Evolutionary conservation across 2,888 invertebrate species (phyloP).

Genomic region (Resseliella maxima): DNA sequence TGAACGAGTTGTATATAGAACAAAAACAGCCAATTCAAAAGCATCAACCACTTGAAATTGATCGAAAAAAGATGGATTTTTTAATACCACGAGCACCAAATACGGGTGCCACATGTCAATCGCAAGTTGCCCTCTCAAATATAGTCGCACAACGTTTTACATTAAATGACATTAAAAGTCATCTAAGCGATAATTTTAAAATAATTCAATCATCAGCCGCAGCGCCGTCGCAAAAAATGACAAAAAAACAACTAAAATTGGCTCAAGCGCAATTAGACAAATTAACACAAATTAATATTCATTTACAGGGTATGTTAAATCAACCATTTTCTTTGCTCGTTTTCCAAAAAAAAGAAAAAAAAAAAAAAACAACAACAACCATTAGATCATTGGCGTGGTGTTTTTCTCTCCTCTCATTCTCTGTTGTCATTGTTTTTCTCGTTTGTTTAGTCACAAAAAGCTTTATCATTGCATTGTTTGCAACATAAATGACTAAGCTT

Average conservation of each 20-base stretch:
- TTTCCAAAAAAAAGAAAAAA: too few relatives aligned
- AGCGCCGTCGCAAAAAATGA: constrained; percentile 66
- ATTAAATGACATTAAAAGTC: constrained; percentile 41
- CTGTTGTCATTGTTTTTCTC: too few relatives aligned
- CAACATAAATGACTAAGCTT: not conserved
- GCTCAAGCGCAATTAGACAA: constrained; percentile 80
- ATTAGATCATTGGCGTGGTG: too few relatives aligned
- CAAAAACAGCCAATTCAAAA: constrained; percentile 57
- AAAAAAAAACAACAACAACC: too few relatives aligned
- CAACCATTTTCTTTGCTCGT: not conserved
- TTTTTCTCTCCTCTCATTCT: too few relatives aligned
- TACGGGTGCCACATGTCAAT: constrained; percentile 64
- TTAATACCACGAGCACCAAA: constrained; percentile 63
- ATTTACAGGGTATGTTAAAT: constrained; percentile 79
- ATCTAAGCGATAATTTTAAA: constrained; percentile 34
- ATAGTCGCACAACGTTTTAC: not conserved
- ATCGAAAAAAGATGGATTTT: constrained; percentile 65
- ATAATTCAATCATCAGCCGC: not conserved
- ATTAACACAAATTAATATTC: constrained; percentile 83
- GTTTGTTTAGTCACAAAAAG: too few relatives aligned
- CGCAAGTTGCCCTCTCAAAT: not conserved
- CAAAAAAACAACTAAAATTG: constrained; percentile 77
- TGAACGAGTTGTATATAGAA: not conserved
- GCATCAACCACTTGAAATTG: not conserved
- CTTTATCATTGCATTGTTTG: too few relatives aligned